Evolutionary conservation across 2,797 vertebrate genomes (phyloP), one percentile per base, ranked within the genome.

Genomic region (Lepidocolaptes lacrymiger): DNA sequence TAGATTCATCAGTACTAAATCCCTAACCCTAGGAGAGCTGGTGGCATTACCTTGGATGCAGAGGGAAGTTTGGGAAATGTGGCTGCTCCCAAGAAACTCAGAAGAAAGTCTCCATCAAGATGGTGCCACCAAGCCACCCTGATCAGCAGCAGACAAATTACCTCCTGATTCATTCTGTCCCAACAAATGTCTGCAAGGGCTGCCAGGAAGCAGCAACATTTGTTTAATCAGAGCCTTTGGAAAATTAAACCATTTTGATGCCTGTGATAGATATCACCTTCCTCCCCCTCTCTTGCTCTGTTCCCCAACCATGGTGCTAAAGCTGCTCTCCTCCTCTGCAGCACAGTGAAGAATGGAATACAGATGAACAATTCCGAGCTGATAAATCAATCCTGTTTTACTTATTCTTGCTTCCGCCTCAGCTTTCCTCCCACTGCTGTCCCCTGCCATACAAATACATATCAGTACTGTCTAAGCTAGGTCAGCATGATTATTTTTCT

Each of bases 181-280:
- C 80, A 91, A 85, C 67, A 71, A 97, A 96, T 20, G 85, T 88
- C 92, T 96, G 79, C 59, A 95, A 94, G 74, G 62, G 76, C 96
- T 96, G 94, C 84, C 85, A 93, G 89, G 87, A 89, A 93, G 88
- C 89, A 95, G 93, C 91, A 92, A 96, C 94, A 97, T 97, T 95
- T 95, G 95, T 96, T 97, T 97, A 96, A 97, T 95, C 95, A 95
- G 77, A 92, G 88, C 72, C 94, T 89, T 93, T 95, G 92, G 94
- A 94, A 97, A 97, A 97, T 95, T 51, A 97, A 97, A 94, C 28
- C 36, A 77, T 94, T 85, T 73, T 81, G 81, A 93, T 94, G 92
- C 56, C 48, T 91, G 88, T 94, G 96, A 97, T 89, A 92, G 96
- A 87, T 94, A 93, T 46, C 43, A 72, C 79, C 90, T 89, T 90